Conservation (phyloP, 2,797 vertebrate species). For the Ptychadena robeensis region DNA sequence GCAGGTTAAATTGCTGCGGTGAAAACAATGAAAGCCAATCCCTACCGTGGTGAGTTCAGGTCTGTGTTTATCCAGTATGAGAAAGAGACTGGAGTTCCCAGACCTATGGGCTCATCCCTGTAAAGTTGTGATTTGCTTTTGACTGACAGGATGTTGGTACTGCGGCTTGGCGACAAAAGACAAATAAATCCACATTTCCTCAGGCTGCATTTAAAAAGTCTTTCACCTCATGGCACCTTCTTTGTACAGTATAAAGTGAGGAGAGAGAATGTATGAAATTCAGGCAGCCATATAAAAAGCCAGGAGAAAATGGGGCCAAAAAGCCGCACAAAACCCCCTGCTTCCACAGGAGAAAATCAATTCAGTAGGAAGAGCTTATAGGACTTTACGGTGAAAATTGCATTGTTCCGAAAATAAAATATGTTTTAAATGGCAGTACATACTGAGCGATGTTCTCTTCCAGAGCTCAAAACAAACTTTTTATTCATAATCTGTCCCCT, state of each 20-base stretch:
- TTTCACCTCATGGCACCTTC: constrained; percentile 29
- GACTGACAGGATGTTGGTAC: constrained; percentile 53
- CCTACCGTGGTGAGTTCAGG: constrained; percentile 42
- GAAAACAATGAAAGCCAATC: constrained; percentile 66
- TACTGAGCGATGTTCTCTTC: constrained; percentile 3
- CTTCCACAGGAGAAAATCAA: not conserved
- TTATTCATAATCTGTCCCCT: not conserved
- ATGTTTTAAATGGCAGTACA: not conserved
- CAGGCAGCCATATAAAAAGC: not conserved
- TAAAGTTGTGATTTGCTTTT: constrained; percentile 46
- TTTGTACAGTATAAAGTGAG: not conserved
- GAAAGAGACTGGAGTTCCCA: constrained; percentile 68
- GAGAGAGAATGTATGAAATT: constrained; percentile 20
- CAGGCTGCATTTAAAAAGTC: constrained; percentile 29
- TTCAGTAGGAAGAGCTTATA: not conserved
- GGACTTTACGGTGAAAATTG: not conserved
- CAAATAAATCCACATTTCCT: constrained; percentile 43
- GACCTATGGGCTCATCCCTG: constrained; percentile 62
- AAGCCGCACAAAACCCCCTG: not conserved
- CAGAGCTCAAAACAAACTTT: not conserved
- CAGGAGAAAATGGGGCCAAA: constrained; percentile 5
- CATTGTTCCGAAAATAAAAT: not conserved
- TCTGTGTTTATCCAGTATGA: constrained; percentile 64
- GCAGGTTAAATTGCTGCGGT: constrained; percentile 62
- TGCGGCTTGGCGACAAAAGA: constrained; percentile 49